These are phyloP conservation scores for Chrysolina haemoptera DNA, from an alignment of 2,888 invertebrate species.

Conservation along the genomic window DNA sequence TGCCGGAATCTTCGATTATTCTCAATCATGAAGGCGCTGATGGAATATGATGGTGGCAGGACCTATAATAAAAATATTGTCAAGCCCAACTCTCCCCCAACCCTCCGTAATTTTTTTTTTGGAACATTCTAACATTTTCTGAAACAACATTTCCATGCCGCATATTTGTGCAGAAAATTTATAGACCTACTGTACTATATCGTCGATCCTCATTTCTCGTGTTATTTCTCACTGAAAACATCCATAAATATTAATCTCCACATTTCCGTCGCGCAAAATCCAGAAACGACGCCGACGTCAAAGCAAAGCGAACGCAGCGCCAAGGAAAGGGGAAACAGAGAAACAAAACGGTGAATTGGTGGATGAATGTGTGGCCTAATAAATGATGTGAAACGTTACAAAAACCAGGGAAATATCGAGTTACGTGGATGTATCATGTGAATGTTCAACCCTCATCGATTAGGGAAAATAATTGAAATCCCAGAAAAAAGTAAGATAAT, in stretches of 20 bases:
- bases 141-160: no score
- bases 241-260: neutral
- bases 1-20: no score
- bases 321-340: neutral
- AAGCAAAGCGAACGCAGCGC: slow-evolving; percentile 9
- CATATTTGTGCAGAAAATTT: no score
- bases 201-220: neutral
- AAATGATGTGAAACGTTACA: neutral
- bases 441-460: neutral
- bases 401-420: neutral
- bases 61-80: no score
- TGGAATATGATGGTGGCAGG: no score
- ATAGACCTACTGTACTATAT: no score
- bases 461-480: neutral
- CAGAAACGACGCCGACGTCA: slow-evolving; percentile 11
- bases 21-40: no score
- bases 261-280: slow-evolving; percentile 21
- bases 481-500: neutral
- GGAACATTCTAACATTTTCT: no score
- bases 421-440: neutral
- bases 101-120: no score
- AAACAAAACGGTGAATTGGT: slow-evolving; percentile 24
- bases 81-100: no score
- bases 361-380: slow-evolving; percentile 1
- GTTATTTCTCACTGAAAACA: neutral